Evolutionary conservation across 2,888 invertebrate species (phyloP), one percentile per base, ranked within the genome.

Genomic region (Lissocephala sabroskyi): DNA sequence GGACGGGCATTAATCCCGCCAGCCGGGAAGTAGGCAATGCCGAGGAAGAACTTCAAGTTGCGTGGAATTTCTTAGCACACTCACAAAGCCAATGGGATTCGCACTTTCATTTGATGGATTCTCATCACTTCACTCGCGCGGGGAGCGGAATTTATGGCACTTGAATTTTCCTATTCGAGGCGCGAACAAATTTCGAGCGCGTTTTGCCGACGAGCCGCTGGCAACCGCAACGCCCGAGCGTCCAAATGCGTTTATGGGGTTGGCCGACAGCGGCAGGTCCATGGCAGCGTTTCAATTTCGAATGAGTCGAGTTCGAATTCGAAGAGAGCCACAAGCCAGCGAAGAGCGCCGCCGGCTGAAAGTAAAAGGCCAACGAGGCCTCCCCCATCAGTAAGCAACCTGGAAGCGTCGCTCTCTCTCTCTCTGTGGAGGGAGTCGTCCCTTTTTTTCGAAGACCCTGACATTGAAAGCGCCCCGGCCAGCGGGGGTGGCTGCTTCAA

Each of bases 211-310:
- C n/a, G n/a, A n/a, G n/a, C n/a, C n/a, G n/a, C n/a, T n/a, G 65
- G 61, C 79, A 80, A 82, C 83, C 82, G 77, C 71, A 77, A 73
- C 79, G 81, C 76, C 78, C 82, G 82, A 84, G 65, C 71, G 81
- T 74, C 73, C 66, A 75, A 83, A 73, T 79, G 74, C 78, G 78
- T 81, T 82, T 82, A 75, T 65, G 80, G 80, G 80, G 80, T 82
- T 82, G 82, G 74, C 78, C 76, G 64, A 37, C 44, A 18, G 29
- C 46, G 35, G 16, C n/a, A n/a, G n/a, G n/a, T n/a, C n/a, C n/a
- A n/a, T n/a, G n/a, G 7, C 7, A 5, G 23, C 23, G 3, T 23
- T 3, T 23, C 23, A 23, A 23, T 23, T 23, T 23, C 7, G 45
- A 45, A 55, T n/a, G n/a, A n/a, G n/a, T n/a, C n/a, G n/a, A 58